phyloP scores from a whole-genome alignment of 2,113 vertebrate genomes.

The Sinocyclocheilus maitianheensis region DNA sequence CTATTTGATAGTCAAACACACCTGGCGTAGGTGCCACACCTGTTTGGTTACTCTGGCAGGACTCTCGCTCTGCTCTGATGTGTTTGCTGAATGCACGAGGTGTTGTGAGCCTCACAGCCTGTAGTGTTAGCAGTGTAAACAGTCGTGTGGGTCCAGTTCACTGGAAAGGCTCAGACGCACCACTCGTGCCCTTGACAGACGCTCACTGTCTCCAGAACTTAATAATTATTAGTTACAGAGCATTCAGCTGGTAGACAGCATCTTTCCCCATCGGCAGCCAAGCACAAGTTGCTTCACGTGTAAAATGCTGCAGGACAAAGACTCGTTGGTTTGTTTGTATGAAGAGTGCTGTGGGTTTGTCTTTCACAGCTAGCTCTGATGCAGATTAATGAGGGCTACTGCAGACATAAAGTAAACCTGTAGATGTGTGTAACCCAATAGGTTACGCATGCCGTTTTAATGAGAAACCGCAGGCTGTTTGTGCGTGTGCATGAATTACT shows the following conservation, averaged over 20 bases:
- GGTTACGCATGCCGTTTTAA: neutral
- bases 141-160: neutral
- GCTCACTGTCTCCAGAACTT: neutral
- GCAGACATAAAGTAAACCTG: neutral
- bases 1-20: conserved; percentile 54
- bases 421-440: neutral
- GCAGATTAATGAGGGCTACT: neutral
- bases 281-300: too few relatives aligned
- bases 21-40: conserved; percentile 52
- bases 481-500: neutral
- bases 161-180: neutral
- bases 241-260: too few relatives aligned
- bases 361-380: neutral
- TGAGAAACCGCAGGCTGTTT: neutral
- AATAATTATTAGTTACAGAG: too few relatives aligned
- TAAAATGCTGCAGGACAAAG: too few relatives aligned
- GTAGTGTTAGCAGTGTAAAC: conserved; percentile 17
- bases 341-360: too few relatives aligned
- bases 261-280: too few relatives aligned
- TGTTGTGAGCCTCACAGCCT: neutral
- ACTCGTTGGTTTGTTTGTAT: too few relatives aligned
- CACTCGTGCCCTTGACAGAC: neutral
- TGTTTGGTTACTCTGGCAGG: conserved; percentile 38
- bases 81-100: neutral
- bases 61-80: conserved; percentile 9